Percentiles rank a stretch among this genome's conserved stretches.
These are phyloP conservation scores for Bombycilla garrulus DNA, from an alignment of 2,113 vertebrate species.

Conservation along the genomic window DNA sequence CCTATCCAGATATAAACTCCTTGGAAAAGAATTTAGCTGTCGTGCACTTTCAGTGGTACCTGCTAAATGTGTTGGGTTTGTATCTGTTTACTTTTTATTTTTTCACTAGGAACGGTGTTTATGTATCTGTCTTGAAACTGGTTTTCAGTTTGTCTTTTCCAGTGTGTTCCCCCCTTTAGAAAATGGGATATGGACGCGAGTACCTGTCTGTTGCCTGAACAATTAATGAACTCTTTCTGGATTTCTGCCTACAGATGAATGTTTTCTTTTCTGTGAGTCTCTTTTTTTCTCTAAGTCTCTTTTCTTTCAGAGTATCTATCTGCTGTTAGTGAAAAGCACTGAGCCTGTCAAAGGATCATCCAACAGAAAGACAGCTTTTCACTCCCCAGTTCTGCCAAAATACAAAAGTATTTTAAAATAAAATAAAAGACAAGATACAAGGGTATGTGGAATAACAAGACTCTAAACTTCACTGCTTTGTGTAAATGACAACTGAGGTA, in stretches of 20 bases:
- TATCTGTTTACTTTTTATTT: background rate
- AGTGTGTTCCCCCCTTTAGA: background rate
- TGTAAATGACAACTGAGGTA: background rate
- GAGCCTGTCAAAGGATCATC: rapidly evolving
- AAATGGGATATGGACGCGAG: rapidly evolving
- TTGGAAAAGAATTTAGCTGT: background rate
- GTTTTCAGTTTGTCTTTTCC: background rate
- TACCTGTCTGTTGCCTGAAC: background rate
- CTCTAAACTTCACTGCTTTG: background rate
- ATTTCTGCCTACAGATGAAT: background rate
- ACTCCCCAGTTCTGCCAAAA: background rate
- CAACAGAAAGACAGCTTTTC: background rate
- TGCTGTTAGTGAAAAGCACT: background rate
- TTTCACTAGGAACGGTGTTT: background rate
- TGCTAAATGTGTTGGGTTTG: rapidly evolving
- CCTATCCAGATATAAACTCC: background rate
- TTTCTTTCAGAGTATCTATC: background rate
- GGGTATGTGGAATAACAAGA: background rate
- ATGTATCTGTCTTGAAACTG: background rate
- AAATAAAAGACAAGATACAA: background rate
- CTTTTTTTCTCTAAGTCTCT: background rate
- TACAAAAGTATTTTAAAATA: background rate
- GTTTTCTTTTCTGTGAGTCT: background rate
- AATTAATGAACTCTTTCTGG: background rate
- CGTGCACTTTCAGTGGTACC: background rate